Evolutionary conservation across 2,113 vertebrate genomes (phyloP).

Genomic region (Chamaea fasciata): DNA sequence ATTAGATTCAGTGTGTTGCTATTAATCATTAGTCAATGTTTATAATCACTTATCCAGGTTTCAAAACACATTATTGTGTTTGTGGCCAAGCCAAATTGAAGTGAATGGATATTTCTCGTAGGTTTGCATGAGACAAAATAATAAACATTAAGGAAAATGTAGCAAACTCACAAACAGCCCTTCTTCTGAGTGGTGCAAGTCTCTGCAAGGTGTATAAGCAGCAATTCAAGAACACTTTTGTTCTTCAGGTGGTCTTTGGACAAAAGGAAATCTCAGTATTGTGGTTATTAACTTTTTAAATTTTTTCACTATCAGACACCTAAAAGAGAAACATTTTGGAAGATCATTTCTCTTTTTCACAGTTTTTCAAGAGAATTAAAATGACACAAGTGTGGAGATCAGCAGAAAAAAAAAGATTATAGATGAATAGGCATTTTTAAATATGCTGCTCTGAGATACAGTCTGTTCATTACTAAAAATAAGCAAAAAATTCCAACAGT

Average conservation of each 20-base stretch:
- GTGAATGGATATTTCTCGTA: neutral
- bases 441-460: neutral
- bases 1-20: neutral
- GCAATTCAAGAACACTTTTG: neutral
- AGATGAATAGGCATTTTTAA: neutral
- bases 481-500: neutral
- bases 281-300: neutral
- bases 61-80: neutral
- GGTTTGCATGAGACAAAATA: neutral
- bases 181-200: neutral
- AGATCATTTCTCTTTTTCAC: neutral
- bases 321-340: neutral
- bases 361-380: neutral
- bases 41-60: neutral
- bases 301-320: neutral
- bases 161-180: neutral
- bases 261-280: neutral
- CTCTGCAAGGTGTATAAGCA: neutral
- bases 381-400: neutral
- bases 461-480: neutral
- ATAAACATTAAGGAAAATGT: neutral
- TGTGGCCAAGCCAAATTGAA: neutral
- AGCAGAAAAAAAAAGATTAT: neutral
- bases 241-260: neutral
- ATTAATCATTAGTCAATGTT: constrained; percentile 1